These are phyloP conservation scores for Neocrepidodera transversa DNA, from an alignment of 2,888 invertebrate species.

Conservation along the genomic window DNA sequence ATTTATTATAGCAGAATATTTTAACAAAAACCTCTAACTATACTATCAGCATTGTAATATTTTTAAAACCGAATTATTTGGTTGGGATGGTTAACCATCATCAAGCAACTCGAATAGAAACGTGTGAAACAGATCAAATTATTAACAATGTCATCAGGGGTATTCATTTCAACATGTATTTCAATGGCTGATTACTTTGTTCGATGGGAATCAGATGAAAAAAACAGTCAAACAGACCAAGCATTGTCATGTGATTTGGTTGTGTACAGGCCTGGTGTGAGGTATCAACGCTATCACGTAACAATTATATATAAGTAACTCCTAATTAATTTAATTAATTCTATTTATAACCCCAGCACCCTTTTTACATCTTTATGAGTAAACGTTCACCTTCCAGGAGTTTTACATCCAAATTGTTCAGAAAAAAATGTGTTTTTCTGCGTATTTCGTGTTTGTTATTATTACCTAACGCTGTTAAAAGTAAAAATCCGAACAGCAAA, in stretches of 20 bases:
- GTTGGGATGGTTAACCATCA: conserved; percentile 16
- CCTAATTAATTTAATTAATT: too few species aligned
- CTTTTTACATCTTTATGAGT: too few species aligned
- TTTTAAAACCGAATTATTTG: neutral
- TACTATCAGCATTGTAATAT: too few species aligned
- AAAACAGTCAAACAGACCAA: conserved; percentile 23
- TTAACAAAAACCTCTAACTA: too few species aligned
- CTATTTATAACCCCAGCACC: too few species aligned
- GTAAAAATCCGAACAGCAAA: too few species aligned
- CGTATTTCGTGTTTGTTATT: too few species aligned
- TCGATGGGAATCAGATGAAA: conserved; percentile 26
- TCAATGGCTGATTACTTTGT: conserved; percentile 28
- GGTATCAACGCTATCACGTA: too few species aligned
- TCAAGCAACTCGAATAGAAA: conserved; percentile 11
- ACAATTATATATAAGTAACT: neutral
- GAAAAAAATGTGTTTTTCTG: neutral
- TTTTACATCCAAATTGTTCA: neutral
- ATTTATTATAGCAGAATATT: too few species aligned
- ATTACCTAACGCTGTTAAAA: too few species aligned
- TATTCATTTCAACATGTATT: conserved; percentile 28
- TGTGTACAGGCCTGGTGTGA: neutral
- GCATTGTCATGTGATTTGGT: conserved; percentile 20
- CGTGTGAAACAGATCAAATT: conserved; percentile 24
- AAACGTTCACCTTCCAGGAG: too few species aligned
- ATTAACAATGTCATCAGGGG: conserved; percentile 26